These are phyloP conservation scores for Sitodiplosis mosellana DNA, from an alignment of 1,140 invertebrate species.

Conservation along the genomic window DNA sequence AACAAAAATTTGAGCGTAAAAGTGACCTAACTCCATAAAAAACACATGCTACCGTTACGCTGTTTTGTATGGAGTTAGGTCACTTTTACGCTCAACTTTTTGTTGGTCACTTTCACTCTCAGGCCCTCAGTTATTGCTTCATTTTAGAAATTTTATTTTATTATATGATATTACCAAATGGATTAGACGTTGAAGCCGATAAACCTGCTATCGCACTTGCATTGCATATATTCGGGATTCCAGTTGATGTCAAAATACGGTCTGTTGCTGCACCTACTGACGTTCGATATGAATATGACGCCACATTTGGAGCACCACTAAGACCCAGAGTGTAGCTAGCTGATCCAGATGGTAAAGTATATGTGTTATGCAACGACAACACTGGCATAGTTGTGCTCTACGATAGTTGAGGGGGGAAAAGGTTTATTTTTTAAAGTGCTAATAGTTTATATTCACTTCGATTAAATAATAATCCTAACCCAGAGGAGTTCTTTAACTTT, in stretches of 20 bases:
- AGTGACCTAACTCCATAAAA: no score
- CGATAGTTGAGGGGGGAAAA: conserved; percentile 16
- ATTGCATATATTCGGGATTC: conserved; percentile 6
- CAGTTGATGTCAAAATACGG: conserved; percentile 5
- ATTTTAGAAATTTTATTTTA: no score
- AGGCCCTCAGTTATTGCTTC: no score
- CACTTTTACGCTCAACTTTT: no score
- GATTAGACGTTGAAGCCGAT: neutral
- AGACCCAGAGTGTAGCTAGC: conserved; percentile 22
- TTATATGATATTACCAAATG: no score
- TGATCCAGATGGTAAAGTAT: conserved; percentile 27
- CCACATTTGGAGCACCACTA: conserved; percentile 9
- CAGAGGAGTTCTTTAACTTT: no score
- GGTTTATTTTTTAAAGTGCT: neutral
- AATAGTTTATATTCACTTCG: no score
- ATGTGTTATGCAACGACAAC: conserved; percentile 32
- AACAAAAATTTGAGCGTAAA: no score
- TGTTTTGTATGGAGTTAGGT: no score
- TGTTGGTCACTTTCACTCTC: no score
- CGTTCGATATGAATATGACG: conserved; percentile 21
- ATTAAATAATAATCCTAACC: no score
- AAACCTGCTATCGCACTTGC: conserved; percentile 7
- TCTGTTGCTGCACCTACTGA: conserved; percentile 11
- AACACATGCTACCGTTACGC: no score
- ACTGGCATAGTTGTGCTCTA: conserved; percentile 42